Evolutionary conservation across 2,888 invertebrate species (phyloP), one percentile per base, ranked within the genome.

Genomic region (Aelia acuminata): DNA sequence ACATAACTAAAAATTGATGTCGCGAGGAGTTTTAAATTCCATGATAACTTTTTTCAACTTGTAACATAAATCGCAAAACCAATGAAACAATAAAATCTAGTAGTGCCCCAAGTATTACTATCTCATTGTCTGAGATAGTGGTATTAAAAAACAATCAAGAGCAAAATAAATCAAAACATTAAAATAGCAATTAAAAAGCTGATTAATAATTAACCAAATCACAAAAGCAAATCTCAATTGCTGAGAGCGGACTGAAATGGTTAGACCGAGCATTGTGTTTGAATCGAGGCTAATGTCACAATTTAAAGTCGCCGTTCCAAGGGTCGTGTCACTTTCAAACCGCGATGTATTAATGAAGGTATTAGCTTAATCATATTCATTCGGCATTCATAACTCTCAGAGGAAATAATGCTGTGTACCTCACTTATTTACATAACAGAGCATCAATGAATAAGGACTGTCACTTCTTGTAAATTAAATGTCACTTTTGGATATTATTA

Each of bases 231-330:
- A 70, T 35, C 31, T 18, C 63, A 70, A 5, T 70, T 70, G 63
- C 35, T 18, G 63, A 70, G 35, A 7, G 20, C 10, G 7, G 43
- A n/a, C 18, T 35, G 63, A 31, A n/a, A 35, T 70, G 35, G 31
- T 57, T 26, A 57, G 26, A 1, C 31, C 20, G 20, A 31, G 31
- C 63, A 35, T 70, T 70, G 63, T 70, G 5, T 70, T 35, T 18
- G 63, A 70, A 70, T 70, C 35, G 63, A 35, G 63, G 63, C 63
- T 70, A 70, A 70, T 70, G 63, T 70, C 18, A 35, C 31, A 22
- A 70, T 70, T 70, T 70, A 70, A 70, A 70, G 63, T 70, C 63
- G 7, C 35, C 5, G 8, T 70, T 18, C 31, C 18, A 35, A 70
- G 31, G 63, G 31, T 70, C 57, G 18, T 15, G 31, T 3, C 63